phyloP scores from a whole-genome alignment of 2,113 vertebrate species.

The Neogobius melanostomus region DNA sequence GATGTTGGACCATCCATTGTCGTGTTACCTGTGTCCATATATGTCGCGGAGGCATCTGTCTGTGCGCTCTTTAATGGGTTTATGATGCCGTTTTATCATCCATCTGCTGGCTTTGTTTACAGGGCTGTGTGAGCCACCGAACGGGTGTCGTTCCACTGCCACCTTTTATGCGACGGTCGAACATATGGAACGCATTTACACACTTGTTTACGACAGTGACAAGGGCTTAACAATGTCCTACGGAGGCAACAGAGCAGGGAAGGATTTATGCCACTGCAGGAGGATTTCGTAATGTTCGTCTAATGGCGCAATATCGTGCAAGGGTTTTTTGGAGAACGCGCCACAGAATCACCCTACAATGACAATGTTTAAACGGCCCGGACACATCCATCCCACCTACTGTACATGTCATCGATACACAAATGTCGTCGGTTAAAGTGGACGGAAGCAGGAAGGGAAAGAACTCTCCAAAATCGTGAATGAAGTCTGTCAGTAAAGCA shows the following conservation, averaged over 20 bases:
- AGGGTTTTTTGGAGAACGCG: too few relatives aligned
- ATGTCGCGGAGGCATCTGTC: not conserved
- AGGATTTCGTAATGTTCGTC: too few relatives aligned
- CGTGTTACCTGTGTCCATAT: not conserved
- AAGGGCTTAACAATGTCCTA: not conserved
- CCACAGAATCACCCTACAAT: too few relatives aligned
- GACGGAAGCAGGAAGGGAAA: too few relatives aligned
- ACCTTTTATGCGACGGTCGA: not conserved
- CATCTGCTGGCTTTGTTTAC: not conserved
- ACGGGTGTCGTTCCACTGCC: not conserved
- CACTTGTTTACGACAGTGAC: not conserved
- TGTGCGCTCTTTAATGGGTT: not conserved
- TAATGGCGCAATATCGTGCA: too few relatives aligned
- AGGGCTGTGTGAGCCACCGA: not conserved
- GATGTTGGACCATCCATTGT: not conserved
- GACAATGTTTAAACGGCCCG: too few relatives aligned
- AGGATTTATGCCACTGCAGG: not conserved
- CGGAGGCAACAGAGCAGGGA: not conserved
- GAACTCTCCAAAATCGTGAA: too few relatives aligned
- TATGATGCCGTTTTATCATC: not conserved
- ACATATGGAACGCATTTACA: conserved; percentile 1
- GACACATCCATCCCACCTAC: too few relatives aligned
- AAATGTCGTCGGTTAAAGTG: too few relatives aligned
- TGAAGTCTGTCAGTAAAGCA: too few relatives aligned
- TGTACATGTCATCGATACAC: too few relatives aligned